Evolutionary conservation across 2,113 vertebrate genomes (phyloP).

Genomic region (Paraplagusia blochii): DNA sequence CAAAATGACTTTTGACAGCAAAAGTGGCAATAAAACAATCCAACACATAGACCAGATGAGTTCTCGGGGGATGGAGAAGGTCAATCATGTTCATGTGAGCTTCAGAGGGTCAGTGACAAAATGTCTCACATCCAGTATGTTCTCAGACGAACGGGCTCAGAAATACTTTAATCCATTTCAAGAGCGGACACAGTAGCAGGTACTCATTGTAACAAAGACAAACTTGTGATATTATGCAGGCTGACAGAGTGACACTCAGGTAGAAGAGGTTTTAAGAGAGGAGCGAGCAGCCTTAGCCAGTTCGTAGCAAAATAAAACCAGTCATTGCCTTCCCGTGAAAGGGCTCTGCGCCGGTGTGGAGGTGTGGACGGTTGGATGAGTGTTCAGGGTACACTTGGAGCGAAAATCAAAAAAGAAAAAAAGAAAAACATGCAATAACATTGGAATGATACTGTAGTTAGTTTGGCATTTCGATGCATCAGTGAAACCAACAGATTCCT

Average conservation of each 20-base stretch:
- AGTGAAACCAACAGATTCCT: conserved; percentile 26
- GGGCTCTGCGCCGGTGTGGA: conserved; percentile 36
- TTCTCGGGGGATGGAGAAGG: conserved; percentile 61
- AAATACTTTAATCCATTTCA: conserved; percentile 61
- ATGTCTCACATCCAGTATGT: conserved; percentile 60
- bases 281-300: conserved; percentile 56
- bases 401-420: conserved; percentile 39
- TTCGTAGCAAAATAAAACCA: conserved; percentile 54
- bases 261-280: conserved; percentile 60
- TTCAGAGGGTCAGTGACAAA: conserved; percentile 64
- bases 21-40: conserved; percentile 50
- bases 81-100: conserved; percentile 70
- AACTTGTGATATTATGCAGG: conserved; percentile 38
- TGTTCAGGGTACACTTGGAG: conserved; percentile 58
- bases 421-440: conserved; percentile 47
- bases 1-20: conserved; percentile 51
- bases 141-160: conserved; percentile 61
- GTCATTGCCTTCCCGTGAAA: conserved; percentile 54
- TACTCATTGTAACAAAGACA: conserved; percentile 49
- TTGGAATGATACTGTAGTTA: conserved; percentile 62
- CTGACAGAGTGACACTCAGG: conserved; percentile 51
- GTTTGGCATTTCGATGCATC: conserved; percentile 46
- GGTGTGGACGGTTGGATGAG: conserved; percentile 30
- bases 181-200: conserved; percentile 60
- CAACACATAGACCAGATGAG: conserved; percentile 59